Conservation (phyloP, 1,140 invertebrate species). For the Bombus balteatus region DNA sequence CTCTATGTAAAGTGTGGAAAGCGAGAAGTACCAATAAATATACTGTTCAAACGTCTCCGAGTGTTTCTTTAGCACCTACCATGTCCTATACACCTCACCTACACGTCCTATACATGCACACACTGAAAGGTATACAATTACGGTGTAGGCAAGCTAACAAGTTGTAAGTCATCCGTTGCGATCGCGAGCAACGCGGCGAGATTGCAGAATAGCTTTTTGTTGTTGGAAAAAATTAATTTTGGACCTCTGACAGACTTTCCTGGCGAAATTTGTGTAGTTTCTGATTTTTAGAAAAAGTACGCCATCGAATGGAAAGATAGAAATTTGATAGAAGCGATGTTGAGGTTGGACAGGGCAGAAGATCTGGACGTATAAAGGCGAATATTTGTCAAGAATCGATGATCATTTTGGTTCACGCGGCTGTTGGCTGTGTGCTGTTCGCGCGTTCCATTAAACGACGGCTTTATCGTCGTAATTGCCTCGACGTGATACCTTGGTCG, state of each 20-base stretch:
- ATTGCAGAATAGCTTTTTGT: not conserved
- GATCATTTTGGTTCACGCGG: not conserved
- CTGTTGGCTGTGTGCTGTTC: not conserved
- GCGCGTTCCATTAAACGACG: not conserved
- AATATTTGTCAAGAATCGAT: not conserved
- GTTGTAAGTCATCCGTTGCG: not conserved
- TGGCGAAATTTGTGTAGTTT: not conserved
- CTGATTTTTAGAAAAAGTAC: not conserved
- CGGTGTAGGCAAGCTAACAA: not conserved
- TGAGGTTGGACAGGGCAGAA: too few species aligned
- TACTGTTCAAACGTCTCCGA: too few species aligned
- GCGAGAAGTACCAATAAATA: too few species aligned
- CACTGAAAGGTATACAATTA: too few species aligned
- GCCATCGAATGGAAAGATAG: too few species aligned
- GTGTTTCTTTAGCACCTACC: too few species aligned
- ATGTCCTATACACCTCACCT: too few species aligned
- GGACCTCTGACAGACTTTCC: fast-evolving
- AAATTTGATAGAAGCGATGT: not conserved
- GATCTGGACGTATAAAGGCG: not conserved
- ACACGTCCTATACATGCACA: too few species aligned
- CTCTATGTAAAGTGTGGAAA: too few species aligned
- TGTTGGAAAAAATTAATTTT: not conserved
- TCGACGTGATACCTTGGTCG: constrained; percentile 6
- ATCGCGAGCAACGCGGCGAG: not conserved
- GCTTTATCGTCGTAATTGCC: constrained; percentile 17